A percentile compares a stretch with the other conserved stretches of the same genome.
These are phyloP conservation scores for Falco columbarius DNA, from an alignment of 2,797 vertebrate genomes.

Conservation along the genomic window DNA sequence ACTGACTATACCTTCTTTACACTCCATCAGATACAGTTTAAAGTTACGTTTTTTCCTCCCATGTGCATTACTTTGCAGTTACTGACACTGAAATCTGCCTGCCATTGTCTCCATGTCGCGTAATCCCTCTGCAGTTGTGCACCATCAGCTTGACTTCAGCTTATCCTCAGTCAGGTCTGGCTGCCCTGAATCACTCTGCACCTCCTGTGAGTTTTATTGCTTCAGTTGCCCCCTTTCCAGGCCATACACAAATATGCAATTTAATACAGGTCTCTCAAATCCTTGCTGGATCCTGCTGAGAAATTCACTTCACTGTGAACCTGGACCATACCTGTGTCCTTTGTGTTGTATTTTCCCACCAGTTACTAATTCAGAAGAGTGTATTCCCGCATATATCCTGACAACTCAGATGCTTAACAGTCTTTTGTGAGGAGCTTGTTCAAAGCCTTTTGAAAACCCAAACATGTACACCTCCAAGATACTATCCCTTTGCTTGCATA, in stretches of 20 bases:
- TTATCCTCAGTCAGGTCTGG: not conserved
- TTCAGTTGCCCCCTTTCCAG: not conserved
- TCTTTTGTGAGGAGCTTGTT: not conserved
- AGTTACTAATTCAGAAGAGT: not conserved
- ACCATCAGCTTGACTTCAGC: not conserved
- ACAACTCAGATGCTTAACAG: not conserved
- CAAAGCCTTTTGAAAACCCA: conserved; percentile 18
- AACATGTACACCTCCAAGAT: not conserved
- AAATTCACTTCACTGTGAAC: not conserved
- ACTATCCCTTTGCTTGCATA: not conserved
- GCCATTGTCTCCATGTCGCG: not conserved
- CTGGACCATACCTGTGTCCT: not conserved
- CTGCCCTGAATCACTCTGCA: not conserved
- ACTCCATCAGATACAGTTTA: not conserved
- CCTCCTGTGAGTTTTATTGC: not conserved
- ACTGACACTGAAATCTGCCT: not conserved
- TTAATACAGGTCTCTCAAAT: not conserved
- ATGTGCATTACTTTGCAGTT: not conserved
- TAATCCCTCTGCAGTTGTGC: not conserved
- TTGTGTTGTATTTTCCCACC: not conserved
- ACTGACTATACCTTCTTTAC: not conserved
- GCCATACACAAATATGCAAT: not conserved
- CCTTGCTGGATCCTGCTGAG: not conserved
- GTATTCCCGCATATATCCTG: not conserved
- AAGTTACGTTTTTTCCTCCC: not conserved